Base-by-base conservation (phyloP, 2,888 invertebrate species). In the Autographa pulchrina region DNA sequence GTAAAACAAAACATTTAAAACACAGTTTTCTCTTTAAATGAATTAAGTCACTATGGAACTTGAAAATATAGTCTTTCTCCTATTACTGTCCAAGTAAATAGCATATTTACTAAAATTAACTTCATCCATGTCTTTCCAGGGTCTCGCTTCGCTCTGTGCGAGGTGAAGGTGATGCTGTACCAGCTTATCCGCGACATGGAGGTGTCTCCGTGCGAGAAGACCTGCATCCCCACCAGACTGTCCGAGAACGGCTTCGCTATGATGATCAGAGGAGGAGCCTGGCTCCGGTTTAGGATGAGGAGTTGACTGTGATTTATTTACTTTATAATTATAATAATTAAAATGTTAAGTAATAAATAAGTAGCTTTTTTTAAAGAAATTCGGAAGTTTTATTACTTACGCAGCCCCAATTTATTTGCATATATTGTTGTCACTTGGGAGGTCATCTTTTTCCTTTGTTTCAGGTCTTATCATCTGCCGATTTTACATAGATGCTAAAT, bases 61-160 rank as follows among this genome's bases (percentile, higher is more conserved):
- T n/a, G n/a, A n/a, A 25, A 25, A 25, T 2, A 25, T 25, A 3
- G 25, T 25, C 25, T 25, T 25, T 25, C 25, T 25, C 25, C 3
- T 2, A 3, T 2, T 25, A 25, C 25, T 1, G 25, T 25, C 3
- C 25, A 2, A 25, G 25, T 25, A 25, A 25, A 2, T 25, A 2
- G 1, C 3, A 2, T 25, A 3, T 25, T 1, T 25, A 1, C 25
- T 25, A 25, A 2, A 25, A 25, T 25, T 25, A 25, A 25, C 3
- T 3, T 25, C 25, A 25, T 25, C 3, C 1, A 25, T 25, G 3
- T 25, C n/a, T 78, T 70, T 0, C 82, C 25, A 93, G 92, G 89
- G 7, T 92, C 91, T 5, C 81, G 93, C 5, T 93, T 93, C 74
- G 93, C 93, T 0, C 83, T 94, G 2, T 90, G 91, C 41, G 93